Evolutionary conservation across 2,797 vertebrate species (phyloP), one percentile per base, ranked within the genome.

Genomic region (Pteronotus mesoamericanus): DNA sequence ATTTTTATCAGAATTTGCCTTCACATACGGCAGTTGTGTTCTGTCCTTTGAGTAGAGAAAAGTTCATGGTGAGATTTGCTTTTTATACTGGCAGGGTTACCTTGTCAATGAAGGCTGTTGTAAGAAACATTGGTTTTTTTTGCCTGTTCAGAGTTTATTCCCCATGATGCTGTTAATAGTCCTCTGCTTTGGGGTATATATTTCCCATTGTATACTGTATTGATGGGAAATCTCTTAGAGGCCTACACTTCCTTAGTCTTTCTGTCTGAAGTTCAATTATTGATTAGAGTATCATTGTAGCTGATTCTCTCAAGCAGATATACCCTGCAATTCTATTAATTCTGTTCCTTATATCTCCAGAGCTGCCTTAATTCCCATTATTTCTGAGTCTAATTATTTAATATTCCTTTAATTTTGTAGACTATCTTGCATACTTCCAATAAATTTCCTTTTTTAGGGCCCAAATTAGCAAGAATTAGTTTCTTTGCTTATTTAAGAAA

Each of bases 331-430:
- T 34, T 10, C 59, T 59, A 18, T 71, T 61, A 46, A 37, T 79
- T 94, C 82, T 91, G 22, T 1, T 74, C 1, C 42, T 37, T 75
- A 1, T 44, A 16, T 90, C 14, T 32, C 9, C 44, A 83, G 29
- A 78, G 9, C n/a, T 82, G 29, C 29, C 51, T 83, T 86, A 55
- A 86, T 90, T 92, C 19, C 44, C 77, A 26, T 51, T 91, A 37
- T 44, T 69, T 90, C 3, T 37, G 44, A 53, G 1, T 66, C 42
- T 77, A 6, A 46, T 46, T 53, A 48, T 57, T 85, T 24, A 82
- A 39, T 82, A 89, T 69, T 37, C 21, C 66, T 51, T 94, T 93
- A 66, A 44, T 88, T 82, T 96, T 95, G 22, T 72, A 75, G 51
- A 34, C 46, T 84, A 55, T 3, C 15, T 42, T 94, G 32, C 66